Conservation (phyloP, 2,113 vertebrate genomes). For the Psittacus erithacus region DNA sequence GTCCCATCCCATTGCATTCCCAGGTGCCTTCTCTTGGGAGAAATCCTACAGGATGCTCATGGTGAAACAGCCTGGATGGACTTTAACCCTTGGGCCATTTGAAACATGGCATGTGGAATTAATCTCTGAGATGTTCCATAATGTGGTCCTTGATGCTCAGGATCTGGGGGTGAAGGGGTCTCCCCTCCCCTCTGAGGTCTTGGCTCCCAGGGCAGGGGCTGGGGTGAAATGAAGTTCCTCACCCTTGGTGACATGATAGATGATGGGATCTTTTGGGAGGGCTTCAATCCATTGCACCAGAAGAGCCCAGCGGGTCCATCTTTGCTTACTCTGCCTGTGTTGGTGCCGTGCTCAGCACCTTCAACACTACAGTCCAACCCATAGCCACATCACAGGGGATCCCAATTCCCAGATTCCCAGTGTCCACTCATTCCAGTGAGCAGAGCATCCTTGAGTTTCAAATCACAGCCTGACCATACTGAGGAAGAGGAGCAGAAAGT, state of each 20-base stretch:
- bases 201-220: background rate
- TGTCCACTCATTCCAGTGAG: accelerated
- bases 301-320: background rate
- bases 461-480: accelerated
- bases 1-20: accelerated
- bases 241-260: background rate
- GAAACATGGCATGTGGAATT: background rate
- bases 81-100: background rate
- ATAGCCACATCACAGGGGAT: background rate
- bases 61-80: background rate
- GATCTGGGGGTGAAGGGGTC: background rate
- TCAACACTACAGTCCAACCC: background rate
- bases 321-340: background rate
- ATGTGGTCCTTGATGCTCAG: background rate
- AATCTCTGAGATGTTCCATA: background rate
- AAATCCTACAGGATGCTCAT: accelerated
- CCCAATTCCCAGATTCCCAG: background rate
- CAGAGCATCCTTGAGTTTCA: background rate
- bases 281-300: background rate
- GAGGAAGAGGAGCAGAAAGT: background rate
- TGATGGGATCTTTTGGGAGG: background rate
- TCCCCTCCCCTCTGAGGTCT: accelerated
- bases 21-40: accelerated
- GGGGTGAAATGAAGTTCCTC: background rate
- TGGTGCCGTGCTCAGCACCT: accelerated